Evolutionary conservation across 2,888 invertebrate species (phyloP), one percentile per base, ranked within the genome.

Genomic region (Colletes collaris): DNA sequence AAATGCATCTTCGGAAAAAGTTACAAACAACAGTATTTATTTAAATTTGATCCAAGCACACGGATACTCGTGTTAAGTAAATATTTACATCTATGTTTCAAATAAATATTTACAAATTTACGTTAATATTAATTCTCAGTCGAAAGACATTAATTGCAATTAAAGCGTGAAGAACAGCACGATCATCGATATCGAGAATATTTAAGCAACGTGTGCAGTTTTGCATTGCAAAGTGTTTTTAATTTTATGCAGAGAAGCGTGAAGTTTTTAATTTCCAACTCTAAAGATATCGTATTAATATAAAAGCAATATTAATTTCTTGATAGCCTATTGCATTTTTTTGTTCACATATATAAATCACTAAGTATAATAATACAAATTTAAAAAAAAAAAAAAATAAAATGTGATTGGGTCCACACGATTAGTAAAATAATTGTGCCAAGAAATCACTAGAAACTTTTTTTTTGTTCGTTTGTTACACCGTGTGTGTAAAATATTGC

Each of bases 401-500:
- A n/a, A n/a, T 55, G 4, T 11, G 11, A 16, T 58, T 13, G 10
- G 63, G 40, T n/a, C 50, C 55, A 52, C 46, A 58, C 16, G 13
- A 64, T 59, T 27, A 10, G 19, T 71, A 71, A 64, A 65, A 60
- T 10, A 55, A 63, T 44, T 56, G 16, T 27, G n/a, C 16, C 27
- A 64, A 70, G 5, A 13, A 44, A 40, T 56, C 44, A 58, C 8
- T 49, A 27, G 11, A 52, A 65, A 0, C 10, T 59, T 19, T 44
- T 19, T 27, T 27, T 2, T 16, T 16, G 0, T 52, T 46, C 44
- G 8, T 46, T 64, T 37, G 11, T 55, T 65, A 59, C 64, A 65
- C 35, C 59, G 55, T 50, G 16, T 56, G 11, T 40, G n/a, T 50
- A 50, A 49, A 67, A 65, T 59, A 68, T 77, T 68, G 58, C 67